Evolutionary conservation across 2,797 vertebrate species (phyloP).

Genomic region (Argya squamiceps): DNA sequence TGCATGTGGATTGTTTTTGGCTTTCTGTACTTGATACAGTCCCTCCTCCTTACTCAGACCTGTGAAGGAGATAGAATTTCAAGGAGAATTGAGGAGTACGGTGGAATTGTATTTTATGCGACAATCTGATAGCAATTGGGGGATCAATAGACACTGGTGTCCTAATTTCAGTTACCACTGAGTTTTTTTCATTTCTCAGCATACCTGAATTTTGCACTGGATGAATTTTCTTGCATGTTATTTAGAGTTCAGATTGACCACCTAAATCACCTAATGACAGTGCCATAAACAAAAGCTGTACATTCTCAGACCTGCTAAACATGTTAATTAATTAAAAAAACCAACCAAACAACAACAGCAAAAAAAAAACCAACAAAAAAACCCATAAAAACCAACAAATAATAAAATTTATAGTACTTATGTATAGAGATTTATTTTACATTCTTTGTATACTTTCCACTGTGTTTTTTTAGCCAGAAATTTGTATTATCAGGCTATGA

Average conservation of each 20-base stretch:
- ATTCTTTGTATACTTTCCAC: not conserved
- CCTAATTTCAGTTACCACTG: not conserved
- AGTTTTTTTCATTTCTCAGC: not conserved
- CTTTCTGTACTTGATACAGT: not conserved
- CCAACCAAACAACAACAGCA: not conserved
- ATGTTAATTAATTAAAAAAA: not conserved
- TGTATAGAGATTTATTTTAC: not conserved
- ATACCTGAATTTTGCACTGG: not conserved
- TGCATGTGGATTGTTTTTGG: not conserved
- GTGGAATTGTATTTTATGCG: not conserved
- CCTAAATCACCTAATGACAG: not conserved
- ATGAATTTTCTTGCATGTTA: not conserved
- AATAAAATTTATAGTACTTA: not conserved
- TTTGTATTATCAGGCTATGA: not conserved
- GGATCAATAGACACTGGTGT: not conserved
- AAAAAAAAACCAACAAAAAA: not conserved
- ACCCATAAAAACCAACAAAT: accelerated
- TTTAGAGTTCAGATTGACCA: not conserved
- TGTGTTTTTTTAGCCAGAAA: not conserved
- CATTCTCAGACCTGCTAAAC: not conserved
- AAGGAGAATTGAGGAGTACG: not conserved
- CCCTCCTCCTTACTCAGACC: not conserved
- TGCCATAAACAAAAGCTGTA: not conserved
- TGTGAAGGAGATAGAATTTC: not conserved
- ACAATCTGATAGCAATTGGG: not conserved